These are phyloP conservation scores for Nomada lathburiana DNA, from an alignment of 2,888 invertebrate species.

Conservation along the genomic window DNA sequence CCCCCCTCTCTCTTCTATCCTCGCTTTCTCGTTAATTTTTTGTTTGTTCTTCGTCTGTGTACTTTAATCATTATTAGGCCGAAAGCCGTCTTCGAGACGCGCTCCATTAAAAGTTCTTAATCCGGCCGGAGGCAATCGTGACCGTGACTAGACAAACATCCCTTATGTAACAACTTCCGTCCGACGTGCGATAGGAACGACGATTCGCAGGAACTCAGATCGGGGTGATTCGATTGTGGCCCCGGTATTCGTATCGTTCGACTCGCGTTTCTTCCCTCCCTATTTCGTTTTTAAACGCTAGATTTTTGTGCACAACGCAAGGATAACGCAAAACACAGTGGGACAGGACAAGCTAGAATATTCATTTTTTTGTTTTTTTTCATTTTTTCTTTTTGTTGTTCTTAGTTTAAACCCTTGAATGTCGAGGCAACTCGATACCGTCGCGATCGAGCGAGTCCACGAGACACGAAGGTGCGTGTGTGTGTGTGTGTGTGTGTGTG, in stretches of 20 bases:
- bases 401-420: neutral
- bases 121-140: conserved; percentile 61
- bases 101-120: conserved; percentile 59
- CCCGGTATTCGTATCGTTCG: conserved; percentile 11
- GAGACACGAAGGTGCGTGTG: conserved; percentile 17
- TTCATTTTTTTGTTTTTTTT: neutral
- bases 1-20: neutral
- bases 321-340: conserved; percentile 3
- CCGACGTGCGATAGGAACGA: conserved; percentile 44
- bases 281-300: neutral
- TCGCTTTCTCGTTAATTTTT: neutral
- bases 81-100: conserved; percentile 65
- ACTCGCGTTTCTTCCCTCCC: conserved; percentile 5
- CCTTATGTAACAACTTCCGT: conserved; percentile 58
- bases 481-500: no score
- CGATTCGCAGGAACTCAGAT: conserved; percentile 42
- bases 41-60: conserved; percentile 17
- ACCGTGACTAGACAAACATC: conserved; percentile 48
- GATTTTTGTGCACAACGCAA: neutral
- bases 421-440: neutral
- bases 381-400: neutral
- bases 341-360: neutral
- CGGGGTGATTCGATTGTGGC: neutral
- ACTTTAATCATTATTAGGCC: conserved; percentile 71
- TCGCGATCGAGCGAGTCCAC: conserved; percentile 12